Evolutionary conservation across 2,797 vertebrate species (phyloP), one percentile per base, ranked within the genome.

Genomic region (Helostoma temminkii): DNA sequence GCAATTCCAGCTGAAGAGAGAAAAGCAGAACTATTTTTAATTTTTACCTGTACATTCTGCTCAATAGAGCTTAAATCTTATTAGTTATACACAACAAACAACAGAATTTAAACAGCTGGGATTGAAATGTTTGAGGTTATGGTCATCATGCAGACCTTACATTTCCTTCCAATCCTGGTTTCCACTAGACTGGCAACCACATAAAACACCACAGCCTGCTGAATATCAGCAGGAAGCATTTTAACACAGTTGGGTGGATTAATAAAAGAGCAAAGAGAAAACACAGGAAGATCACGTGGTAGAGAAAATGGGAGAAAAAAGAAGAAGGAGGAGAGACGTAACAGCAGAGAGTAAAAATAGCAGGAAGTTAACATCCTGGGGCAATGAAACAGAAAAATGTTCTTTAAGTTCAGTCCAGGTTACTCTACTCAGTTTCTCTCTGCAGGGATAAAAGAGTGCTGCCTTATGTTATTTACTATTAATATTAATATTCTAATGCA

Each of bases 321-420:
- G 52, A 62, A 45, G 42, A 22, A 64, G 64, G 57, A 41, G 26
- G 14, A 15, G 36, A 54, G 37, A 12, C 32, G 30, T 0, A 48
- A 24, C 41, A 43, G 18, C 26, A 34, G 19, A 50, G 34, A 54
- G 48, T 19, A 47, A 21, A 65, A 59, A 39, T 2, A 63, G 24
- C 45, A 72, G 42, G 42, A 71, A 48, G 46, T 28, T 14, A 21
- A 68, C n/a, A 58, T 34, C 63, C 34, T 14, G 47, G 0, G 7
- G 49, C 54, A 39, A 24, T 0, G 49, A 60, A n/a, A 24, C 39
- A 46, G 49, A 76, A 57, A n/a, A 47, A 34, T 47, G 12, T 41
- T 68, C 24, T 34, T 42, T 28, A 49, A 47, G 10, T 64, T 78
- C 41, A 65, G 6, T 18, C 14, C 34, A 45, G 55, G 6, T 57